These are phyloP conservation scores for Platysteira castanea DNA, from an alignment of 2,113 vertebrate genomes.

Conservation along the genomic window DNA sequence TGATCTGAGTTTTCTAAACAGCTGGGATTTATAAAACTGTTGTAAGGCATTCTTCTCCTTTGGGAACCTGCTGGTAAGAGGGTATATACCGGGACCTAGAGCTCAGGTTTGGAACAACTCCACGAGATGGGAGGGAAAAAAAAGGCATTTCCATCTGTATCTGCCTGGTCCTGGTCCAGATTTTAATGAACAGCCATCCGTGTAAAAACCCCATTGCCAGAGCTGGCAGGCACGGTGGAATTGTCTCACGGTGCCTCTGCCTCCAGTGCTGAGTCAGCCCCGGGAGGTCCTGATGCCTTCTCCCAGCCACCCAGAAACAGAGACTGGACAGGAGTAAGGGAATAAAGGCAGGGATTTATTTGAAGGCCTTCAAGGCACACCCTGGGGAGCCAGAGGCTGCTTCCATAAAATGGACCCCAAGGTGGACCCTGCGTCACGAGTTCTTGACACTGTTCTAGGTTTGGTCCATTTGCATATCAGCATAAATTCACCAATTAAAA, in stretches of 20 bases:
- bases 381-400: too few relatives aligned
- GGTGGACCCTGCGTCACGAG: too few relatives aligned
- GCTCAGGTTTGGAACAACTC: slow-evolving; percentile 6
- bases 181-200: neutral
- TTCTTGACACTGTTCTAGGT: too few relatives aligned
- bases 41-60: slow-evolving; percentile 37
- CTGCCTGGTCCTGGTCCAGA: slow-evolving; percentile 2
- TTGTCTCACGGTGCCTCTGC: neutral
- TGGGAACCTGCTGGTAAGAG: slow-evolving; percentile 49
- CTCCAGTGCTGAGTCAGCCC: neutral
- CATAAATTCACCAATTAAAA: too few relatives aligned
- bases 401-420: too few relatives aligned
- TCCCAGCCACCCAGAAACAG: too few relatives aligned
- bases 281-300: too few relatives aligned
- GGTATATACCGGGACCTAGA: neutral
- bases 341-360: too few relatives aligned
- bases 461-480: too few relatives aligned
- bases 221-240: neutral
- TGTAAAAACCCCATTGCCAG: neutral
- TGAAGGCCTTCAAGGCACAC: too few relatives aligned
- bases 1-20: slow-evolving; percentile 24
- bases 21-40: slow-evolving; percentile 61
- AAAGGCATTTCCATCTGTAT: slow-evolving; percentile 11
- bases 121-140: neutral
- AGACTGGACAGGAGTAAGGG: too few relatives aligned